Base-by-base conservation (phyloP, 2,113 vertebrate species). In the Pangasianodon gigas region DNA sequence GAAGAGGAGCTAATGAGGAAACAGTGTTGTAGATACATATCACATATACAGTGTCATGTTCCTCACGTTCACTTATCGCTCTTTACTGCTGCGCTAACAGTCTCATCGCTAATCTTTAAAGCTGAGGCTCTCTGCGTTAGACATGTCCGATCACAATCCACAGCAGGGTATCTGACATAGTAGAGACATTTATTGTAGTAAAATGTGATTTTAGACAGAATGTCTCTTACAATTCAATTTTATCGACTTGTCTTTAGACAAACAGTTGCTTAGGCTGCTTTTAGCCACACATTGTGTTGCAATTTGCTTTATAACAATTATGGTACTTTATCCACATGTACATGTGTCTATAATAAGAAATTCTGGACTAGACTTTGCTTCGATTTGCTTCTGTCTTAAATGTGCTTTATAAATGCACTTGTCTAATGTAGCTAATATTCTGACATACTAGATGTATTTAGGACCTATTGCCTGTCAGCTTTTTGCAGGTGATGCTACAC, bases 41-140 rank as follows among this genome's bases (percentile, higher is more conserved):
- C 84, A 69, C 58, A 69, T 89, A 69, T 81, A 77, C 56, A 37
- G 89, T 89, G 60, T 86, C 84, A 89, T 54, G 58, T 89, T 89
- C 88, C 58, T 67, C 41, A 21, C 2, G 71, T 67, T 86, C 58
- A 79, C 21, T 89, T 89, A 65, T 18, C 48, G 5, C 69, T 41
- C 67, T 41, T 84, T 75, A 54, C 88, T 41, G 24, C 67, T 75
- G 48, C 5, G 80, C 54, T 82, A 60, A 85, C 24, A 62, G 71
- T 46, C 80, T 88, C 48, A 46, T 19, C 18, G 48, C n/a, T 74
- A 89, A 84, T 75, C 81, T 60, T 62, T 85, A 77, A 89, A 44
- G 48, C 62, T 26, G 19, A 88, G 54, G 29, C 60, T 13, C 81
- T 80, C 56, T 37, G 60, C 18, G 18, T 32, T 32, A 84, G 87